phyloP scores from a whole-genome alignment of 2,888 invertebrate species.

The Metacarcinus magister region DNA sequence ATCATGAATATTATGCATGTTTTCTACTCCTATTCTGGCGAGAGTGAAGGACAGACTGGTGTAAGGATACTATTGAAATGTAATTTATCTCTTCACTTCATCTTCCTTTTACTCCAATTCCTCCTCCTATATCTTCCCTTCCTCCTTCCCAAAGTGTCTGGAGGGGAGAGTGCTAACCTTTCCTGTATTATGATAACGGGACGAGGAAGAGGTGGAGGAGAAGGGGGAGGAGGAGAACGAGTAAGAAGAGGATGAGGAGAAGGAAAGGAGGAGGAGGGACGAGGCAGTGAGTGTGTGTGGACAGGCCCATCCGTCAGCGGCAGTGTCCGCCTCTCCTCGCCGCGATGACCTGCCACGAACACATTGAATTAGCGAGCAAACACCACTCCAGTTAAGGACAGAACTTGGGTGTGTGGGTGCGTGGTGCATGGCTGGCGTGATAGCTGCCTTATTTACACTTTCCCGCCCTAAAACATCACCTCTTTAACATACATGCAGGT shows the following conservation, averaged over 20 bases:
- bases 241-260: background rate
- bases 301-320: constrained; percentile 58
- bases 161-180: background rate
- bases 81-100: no score
- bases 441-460: background rate
- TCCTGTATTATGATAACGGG: background rate
- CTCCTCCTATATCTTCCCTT: no score
- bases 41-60: no score
- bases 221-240: background rate
- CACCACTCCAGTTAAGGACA: background rate
- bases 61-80: no score
- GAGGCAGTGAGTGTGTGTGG: constrained; percentile 48
- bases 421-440: background rate
- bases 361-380: constrained; percentile 21
- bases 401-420: background rate
- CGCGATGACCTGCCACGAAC: constrained; percentile 65
- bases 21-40: background rate
- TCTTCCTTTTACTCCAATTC: no score
- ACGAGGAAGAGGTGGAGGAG: background rate
- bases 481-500: background rate
- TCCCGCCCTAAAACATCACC: background rate
- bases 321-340: constrained; percentile 15
- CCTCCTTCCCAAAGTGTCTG: background rate
- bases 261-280: background rate
- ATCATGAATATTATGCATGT: background rate